Conservation (phyloP, 2,888 invertebrate species). For the Nezara viridula region DNA sequence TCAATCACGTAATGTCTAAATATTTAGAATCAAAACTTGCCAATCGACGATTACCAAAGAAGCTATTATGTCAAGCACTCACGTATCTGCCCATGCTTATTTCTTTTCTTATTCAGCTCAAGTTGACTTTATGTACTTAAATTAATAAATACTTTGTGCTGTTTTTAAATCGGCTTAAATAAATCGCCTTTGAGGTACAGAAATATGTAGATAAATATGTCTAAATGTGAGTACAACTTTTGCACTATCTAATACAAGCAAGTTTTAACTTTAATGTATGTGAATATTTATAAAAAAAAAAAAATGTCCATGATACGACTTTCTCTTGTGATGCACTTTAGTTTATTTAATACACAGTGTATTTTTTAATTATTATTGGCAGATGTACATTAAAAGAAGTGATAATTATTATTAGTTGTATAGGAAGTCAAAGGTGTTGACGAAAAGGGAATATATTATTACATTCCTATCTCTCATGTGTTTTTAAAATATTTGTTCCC, state of each 20-base stretch:
- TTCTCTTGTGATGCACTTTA: conserved; percentile 57
- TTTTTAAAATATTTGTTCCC: conserved; percentile 51
- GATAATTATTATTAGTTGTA: conserved; percentile 52
- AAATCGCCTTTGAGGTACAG: conserved; percentile 50
- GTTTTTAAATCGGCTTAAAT: conserved; percentile 7
- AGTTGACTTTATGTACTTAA: conserved; percentile 38
- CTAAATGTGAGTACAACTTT: conserved; percentile 53
- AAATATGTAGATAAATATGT: conserved; percentile 31
- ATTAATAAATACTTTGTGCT: background rate
- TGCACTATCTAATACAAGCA: conserved; percentile 53
- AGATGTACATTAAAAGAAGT: conserved; percentile 52
- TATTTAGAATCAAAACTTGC: conserved; percentile 35
- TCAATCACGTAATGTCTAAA: conserved; percentile 27
- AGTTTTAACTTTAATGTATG: conserved; percentile 42
- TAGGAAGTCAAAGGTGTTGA: conserved; percentile 46
- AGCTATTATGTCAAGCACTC: conserved; percentile 37
- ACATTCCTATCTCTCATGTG: conserved; percentile 53
- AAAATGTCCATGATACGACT: conserved; percentile 34
- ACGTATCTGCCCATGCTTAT: conserved; percentile 23
- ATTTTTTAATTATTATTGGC: conserved; percentile 18
- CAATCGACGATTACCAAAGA: conserved; percentile 4
- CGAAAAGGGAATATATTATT: conserved; percentile 50
- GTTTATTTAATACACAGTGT: conserved; percentile 3
- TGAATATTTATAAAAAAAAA: conserved; percentile 40
- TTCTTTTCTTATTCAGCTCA: conserved; percentile 45